These are phyloP conservation scores for Xenopus borealis DNA, from an alignment of 2,113 vertebrate species.

Conservation along the genomic window DNA sequence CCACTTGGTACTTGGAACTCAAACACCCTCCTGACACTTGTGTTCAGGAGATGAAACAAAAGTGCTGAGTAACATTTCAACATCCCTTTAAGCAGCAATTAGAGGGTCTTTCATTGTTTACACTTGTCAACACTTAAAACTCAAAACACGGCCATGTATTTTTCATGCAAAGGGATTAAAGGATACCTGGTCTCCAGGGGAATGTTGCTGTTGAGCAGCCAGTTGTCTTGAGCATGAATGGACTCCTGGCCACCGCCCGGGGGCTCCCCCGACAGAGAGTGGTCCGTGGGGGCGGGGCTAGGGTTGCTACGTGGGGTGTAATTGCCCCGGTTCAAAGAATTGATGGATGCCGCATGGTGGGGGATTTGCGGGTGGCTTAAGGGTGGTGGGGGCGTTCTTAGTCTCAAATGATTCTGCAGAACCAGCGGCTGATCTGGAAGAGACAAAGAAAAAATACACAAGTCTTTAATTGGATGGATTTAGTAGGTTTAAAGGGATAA, in stretches of 20 bases:
- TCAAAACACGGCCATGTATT: background rate
- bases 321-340: constrained; percentile 89
- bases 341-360: constrained; percentile 87
- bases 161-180: background rate
- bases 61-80: background rate
- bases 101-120: background rate
- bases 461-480: too few species aligned
- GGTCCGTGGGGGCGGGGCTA: constrained; percentile 90
- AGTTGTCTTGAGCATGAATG: constrained; percentile 89
- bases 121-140: background rate
- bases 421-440: constrained; percentile 72
- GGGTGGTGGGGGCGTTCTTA: constrained; percentile 87
- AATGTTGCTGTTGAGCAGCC: constrained; percentile 98
- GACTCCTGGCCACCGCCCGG: constrained; percentile 75
- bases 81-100: background rate
- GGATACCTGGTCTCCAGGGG: constrained; percentile 94
- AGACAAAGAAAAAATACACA: constrained; percentile 33
- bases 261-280: constrained; percentile 85
- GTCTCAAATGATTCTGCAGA: constrained; percentile 87
- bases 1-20: background rate
- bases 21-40: background rate
- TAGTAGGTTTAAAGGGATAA: too few species aligned
- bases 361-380: constrained; percentile 88
- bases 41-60: background rate
- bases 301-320: constrained; percentile 93